Base-by-base conservation (phyloP, 2,113 vertebrate genomes). In the Notiomystis cincta region DNA sequence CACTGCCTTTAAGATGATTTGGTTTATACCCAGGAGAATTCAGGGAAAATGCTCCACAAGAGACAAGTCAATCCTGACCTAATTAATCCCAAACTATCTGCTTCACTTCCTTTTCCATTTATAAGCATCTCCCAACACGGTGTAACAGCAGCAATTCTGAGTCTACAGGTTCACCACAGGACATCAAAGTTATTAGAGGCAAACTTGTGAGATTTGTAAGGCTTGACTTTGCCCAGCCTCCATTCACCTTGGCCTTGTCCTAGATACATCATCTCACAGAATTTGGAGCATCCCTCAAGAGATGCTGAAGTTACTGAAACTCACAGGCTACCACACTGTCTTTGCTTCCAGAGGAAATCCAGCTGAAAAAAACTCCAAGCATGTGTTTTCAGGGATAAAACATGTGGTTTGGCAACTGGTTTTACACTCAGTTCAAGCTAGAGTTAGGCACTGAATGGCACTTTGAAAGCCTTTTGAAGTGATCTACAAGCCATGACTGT, bases 241-340 rank as follows among this genome's bases (percentile, higher is more conserved):
- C 21, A 6, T n/a, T 65, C 53, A 90, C 85, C 57, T 91, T 95
- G 86, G 86, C 81, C 78, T 85, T 83, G 88, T 58, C 71, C 88
- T 77, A 92, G n/a, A 80, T 77, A 64, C 12, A 38, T 9, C 57
- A 61, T 24, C 40, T 60, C 51, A 42, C 30, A 86, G 76, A 86
- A 90, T 78, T 22, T 17, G 81, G 85, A 66, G 54, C 76, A 62
- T 11, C 50, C 27, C 86, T 92, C 67, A 42, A 80, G 96, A 76
- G 82, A 88, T 45, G 82, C n/a, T 82, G 70, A 82, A 58, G 27
- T 35, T 73, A 45, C 15, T 21, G 53, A 56, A 56, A 45, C 31
- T 53, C 27, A 56, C 19, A 61, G 54, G 20, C 17, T 40, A 73
- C 15, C 25, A 28, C 10, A 12, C 35, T n/a, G 40, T 15, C 31